Conservation (phyloP, 2,888 invertebrate species). For the Iphiclides podalirius region DNA sequence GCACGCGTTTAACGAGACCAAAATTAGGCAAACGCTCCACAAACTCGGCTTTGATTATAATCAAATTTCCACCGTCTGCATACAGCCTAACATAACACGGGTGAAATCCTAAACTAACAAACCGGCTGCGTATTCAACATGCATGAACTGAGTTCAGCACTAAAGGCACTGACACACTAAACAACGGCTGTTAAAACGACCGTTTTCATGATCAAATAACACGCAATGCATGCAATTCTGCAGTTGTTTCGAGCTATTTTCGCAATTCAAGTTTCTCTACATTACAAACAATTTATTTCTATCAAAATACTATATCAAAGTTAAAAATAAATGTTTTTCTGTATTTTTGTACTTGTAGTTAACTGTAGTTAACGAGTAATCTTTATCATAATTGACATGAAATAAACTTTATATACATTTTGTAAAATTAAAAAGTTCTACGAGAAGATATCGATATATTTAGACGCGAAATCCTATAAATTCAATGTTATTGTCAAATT, state of each 20-base stretch:
- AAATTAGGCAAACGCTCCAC: slow-evolving; percentile 20
- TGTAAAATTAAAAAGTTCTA: too few relatives aligned
- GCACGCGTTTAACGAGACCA: slow-evolving; percentile 14
- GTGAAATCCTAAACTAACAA: slow-evolving; percentile 35
- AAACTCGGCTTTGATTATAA: slow-evolving; percentile 28
- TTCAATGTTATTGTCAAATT: too few relatives aligned
- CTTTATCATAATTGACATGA: too few relatives aligned
- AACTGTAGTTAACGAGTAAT: too few relatives aligned
- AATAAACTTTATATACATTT: too few relatives aligned
- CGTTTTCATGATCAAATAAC: slow-evolving; percentile 4
- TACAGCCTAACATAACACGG: slow-evolving; percentile 27
- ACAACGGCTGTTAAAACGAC: slow-evolving; percentile 14
- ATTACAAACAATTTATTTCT: too few relatives aligned
- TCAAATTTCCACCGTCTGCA: slow-evolving; percentile 25
- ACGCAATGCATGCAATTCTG: slow-evolving; percentile 8
- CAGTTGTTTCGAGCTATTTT: not conserved
- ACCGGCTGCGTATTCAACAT: slow-evolving; percentile 26
- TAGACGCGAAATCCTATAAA: too few relatives aligned
- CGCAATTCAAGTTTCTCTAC: too few relatives aligned
- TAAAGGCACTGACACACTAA: slow-evolving; percentile 20
- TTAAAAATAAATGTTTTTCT: too few relatives aligned
- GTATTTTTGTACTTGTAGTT: too few relatives aligned
- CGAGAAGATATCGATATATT: too few relatives aligned
- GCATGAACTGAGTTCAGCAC: slow-evolving; percentile 14
- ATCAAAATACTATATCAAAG: too few relatives aligned